Conservation (phyloP, 2,113 vertebrate species). For the Lipotes vexillifer region DNA sequence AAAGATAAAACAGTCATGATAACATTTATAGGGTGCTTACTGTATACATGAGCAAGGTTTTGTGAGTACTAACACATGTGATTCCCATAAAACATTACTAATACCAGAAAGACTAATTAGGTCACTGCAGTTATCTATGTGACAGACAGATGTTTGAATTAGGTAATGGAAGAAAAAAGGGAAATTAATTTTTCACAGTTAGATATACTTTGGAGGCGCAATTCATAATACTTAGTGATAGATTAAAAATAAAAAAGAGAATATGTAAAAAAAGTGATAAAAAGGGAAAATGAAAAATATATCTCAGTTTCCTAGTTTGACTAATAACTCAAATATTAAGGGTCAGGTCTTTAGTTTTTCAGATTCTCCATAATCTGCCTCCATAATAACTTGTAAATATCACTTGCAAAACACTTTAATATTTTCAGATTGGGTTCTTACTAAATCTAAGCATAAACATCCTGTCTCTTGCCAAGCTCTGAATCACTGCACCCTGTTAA, state of each 20-base stretch:
- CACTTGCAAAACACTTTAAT: not conserved
- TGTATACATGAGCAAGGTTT: not conserved
- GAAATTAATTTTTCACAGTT: not conserved
- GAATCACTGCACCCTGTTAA: not conserved
- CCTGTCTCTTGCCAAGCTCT: not conserved
- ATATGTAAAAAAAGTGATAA: not conserved
- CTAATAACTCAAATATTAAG: not conserved
- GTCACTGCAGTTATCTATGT: not conserved
- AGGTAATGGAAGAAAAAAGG: not conserved
- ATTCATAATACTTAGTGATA: not conserved
- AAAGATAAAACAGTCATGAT: not conserved
- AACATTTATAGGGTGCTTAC: not conserved
- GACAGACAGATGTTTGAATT: not conserved
- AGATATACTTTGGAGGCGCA: not conserved
- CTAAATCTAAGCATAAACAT: not conserved
- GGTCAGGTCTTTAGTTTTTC: not conserved
- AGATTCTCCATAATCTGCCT: not conserved
- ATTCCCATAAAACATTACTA: not conserved
- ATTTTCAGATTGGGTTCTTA: not conserved
- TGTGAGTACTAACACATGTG: not conserved
- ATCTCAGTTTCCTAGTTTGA: not conserved
- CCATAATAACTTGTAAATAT: not conserved
- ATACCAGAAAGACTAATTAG: not conserved
- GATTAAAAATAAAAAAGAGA: not conserved
- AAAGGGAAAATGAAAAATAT: not conserved